These are phyloP conservation scores for Antheraea assamensis DNA, from an alignment of 2,888 invertebrate species.

Conservation along the genomic window DNA sequence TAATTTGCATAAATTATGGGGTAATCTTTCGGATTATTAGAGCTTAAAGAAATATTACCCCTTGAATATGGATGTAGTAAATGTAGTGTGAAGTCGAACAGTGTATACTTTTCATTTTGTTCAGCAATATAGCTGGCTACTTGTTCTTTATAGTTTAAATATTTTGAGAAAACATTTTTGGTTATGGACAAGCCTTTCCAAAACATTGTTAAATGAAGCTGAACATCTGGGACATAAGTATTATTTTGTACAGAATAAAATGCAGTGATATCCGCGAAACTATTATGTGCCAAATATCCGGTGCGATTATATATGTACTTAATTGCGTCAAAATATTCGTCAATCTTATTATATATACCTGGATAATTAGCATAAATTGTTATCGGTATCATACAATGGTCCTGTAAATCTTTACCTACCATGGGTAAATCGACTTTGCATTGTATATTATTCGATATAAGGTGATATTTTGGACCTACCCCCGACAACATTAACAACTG, in stretches of 20 bases:
- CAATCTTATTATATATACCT: slow-evolving; percentile 36
- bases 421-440: slow-evolving; percentile 62
- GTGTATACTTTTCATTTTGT: slow-evolving; percentile 36
- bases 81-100: slow-evolving; percentile 57
- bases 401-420: slow-evolving; percentile 80
- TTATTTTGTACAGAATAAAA: slow-evolving; percentile 48
- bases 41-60: slow-evolving; percentile 80
- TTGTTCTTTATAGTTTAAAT: slow-evolving; percentile 51
- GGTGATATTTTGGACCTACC: background rate
- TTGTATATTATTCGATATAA: slow-evolving; percentile 19
- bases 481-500: background rate
- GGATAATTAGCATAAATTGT: slow-evolving; percentile 52
- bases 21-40: slow-evolving; percentile 79
- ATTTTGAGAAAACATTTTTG: background rate
- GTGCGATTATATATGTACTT: slow-evolving; percentile 76
- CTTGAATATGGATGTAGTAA: slow-evolving; percentile 76
- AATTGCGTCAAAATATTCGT: slow-evolving; percentile 45
- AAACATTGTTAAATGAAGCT: slow-evolving; percentile 43
- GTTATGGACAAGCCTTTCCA: slow-evolving; percentile 48
- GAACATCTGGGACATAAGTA: slow-evolving; percentile 53
- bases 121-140: slow-evolving; percentile 41
- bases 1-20: slow-evolving; percentile 85
- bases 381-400: slow-evolving; percentile 67
- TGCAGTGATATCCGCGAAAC: slow-evolving; percentile 78
- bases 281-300: slow-evolving; percentile 73